These are phyloP conservation scores for Acrobeloides nanus DNA, from an alignment of 2,888 invertebrate species.

Conservation along the genomic window DNA sequence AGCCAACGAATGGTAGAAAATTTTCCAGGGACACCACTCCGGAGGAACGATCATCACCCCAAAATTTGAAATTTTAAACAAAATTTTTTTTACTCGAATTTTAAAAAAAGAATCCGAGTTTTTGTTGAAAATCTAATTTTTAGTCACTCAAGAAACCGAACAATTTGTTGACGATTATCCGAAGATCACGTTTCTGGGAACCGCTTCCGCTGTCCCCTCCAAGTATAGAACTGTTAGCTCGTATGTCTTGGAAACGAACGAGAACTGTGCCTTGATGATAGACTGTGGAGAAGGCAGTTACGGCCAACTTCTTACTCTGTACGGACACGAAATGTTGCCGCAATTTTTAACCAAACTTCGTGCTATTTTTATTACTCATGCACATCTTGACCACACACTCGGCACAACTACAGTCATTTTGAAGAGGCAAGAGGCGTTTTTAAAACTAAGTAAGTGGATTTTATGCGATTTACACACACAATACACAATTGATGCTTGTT, in stretches of 20 bases:
- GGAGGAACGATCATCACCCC: too few species aligned
- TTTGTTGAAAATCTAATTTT: too few species aligned
- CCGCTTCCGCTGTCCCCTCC: conserved; percentile 46
- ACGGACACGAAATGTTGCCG: conserved; percentile 61
- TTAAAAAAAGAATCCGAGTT: too few species aligned
- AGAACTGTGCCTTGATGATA: conserved; percentile 67
- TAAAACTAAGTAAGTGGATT: conserved; percentile 6
- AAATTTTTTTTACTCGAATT: too few species aligned
- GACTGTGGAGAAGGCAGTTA: conserved; percentile 93
- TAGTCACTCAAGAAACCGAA: too few species aligned
- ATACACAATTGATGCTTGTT: too few species aligned
- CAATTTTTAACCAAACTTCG: conserved; percentile 56
- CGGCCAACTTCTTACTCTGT: conserved; percentile 77
- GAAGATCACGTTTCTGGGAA: conserved; percentile 55
- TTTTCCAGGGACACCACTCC: too few species aligned
- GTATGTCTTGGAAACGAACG: conserved; percentile 44
- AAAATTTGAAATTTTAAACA: too few species aligned
- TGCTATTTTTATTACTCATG: conserved; percentile 80
- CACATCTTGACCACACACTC: conserved; percentile 94
- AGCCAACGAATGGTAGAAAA: too few species aligned
- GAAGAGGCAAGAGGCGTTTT: conserved; percentile 20
- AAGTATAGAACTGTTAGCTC: conserved; percentile 44
- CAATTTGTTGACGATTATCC: conserved; percentile 64
- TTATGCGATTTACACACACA: too few species aligned
- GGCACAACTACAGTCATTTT: conserved; percentile 51